These are phyloP conservation scores for Chloroclysta siterata DNA, from an alignment of 2,888 invertebrate genomes.

Conservation along the genomic window DNA sequence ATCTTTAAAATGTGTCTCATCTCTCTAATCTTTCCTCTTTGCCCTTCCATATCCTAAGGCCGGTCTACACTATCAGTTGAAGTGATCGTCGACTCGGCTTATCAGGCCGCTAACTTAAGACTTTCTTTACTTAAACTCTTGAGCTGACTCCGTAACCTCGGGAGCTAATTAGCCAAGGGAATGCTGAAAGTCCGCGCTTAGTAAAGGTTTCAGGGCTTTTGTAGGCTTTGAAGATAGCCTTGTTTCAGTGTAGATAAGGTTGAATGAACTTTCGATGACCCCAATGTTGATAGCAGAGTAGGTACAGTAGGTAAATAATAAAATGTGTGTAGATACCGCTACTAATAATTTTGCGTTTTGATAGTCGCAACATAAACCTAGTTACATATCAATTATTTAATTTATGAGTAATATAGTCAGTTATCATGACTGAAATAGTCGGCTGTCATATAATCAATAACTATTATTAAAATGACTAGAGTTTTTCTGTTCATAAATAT, in stretches of 20 bases:
- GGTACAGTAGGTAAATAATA: neutral
- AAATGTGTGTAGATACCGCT: too few species aligned
- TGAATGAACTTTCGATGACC: neutral
- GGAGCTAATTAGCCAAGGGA: constrained; percentile 36
- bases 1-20: constrained; percentile 4
- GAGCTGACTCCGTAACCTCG: constrained; percentile 31
- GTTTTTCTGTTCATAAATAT: too few species aligned
- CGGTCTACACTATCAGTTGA: constrained; percentile 33
- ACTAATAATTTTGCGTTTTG: too few species aligned
- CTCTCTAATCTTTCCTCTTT: constrained; percentile 9
- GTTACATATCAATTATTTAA: too few species aligned
- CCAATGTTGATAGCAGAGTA: neutral
- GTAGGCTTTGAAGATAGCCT: constrained; percentile 2
- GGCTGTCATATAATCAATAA: too few species aligned
- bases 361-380: too few species aligned
- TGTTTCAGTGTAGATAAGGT: neutral
- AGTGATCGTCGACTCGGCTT: constrained; percentile 34
- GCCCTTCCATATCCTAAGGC: constrained; percentile 23
- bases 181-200: constrained; percentile 2
- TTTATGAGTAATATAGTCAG: too few species aligned
- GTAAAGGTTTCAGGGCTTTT: neutral
- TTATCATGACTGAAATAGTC: too few species aligned
- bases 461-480: too few species aligned
- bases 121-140: constrained; percentile 39
- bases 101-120: constrained; percentile 35